These are phyloP conservation scores for Acrocephalus arundinaceus DNA, from an alignment of 2,113 vertebrate genomes.

Conservation along the genomic window DNA sequence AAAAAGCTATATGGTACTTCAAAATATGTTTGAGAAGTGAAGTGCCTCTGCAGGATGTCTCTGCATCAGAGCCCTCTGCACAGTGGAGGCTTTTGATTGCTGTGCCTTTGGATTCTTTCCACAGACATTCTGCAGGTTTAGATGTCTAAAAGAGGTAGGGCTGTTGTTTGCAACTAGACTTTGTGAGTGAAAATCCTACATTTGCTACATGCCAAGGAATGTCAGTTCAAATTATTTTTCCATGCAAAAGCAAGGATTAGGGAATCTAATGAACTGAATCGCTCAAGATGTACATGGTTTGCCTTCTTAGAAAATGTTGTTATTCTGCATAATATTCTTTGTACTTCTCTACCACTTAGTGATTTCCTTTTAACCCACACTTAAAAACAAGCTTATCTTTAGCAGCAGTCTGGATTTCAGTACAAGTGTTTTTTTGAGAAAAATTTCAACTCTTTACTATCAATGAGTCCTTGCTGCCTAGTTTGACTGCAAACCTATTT, in stretches of 20 bases:
- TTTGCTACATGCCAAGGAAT: not conserved
- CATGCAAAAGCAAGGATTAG: not conserved
- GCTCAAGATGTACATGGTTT: not conserved
- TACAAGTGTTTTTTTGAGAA: fast-evolving
- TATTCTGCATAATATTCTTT: not conserved
- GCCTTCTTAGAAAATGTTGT: not conserved
- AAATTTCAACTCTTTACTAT: not conserved
- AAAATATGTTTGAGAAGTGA: slow-evolving; percentile 1
- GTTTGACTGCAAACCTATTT: not conserved
- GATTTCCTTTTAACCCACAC: not conserved
- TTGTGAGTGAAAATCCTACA: not conserved
- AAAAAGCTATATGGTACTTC: not conserved
- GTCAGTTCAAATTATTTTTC: not conserved
- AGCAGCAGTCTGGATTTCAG: not conserved
- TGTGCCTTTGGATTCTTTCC: slow-evolving; percentile 4
- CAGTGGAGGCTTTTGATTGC: not conserved
- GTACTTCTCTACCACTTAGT: not conserved
- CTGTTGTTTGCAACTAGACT: not conserved
- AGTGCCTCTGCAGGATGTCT: slow-evolving; percentile 7
- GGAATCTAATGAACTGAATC: not conserved
- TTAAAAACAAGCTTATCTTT: slow-evolving; percentile 11
- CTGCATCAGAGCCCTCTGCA: not conserved
- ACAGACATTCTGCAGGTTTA: not conserved
- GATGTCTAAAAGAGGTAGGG: not conserved
- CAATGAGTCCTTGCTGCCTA: not conserved